Base-by-base conservation (phyloP, 35 echinoderm and acorn worm species). In the Apostichopus japonicus region DNA sequence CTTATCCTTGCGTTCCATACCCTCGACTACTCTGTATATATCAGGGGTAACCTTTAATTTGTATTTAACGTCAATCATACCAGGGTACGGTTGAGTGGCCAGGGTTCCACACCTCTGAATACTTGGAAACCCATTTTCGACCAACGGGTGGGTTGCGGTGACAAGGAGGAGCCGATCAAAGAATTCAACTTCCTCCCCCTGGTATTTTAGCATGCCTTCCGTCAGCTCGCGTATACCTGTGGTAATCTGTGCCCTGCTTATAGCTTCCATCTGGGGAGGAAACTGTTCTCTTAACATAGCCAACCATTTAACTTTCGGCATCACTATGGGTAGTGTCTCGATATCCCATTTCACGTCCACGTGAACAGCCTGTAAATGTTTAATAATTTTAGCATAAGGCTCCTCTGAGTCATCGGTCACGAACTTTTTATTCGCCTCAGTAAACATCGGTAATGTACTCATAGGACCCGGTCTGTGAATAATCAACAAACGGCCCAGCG, bases 131-230 rank as follows among this genome's bases (percentile, higher is more conserved):
- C 95, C 95, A n/a, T 93, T 90, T 77, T 94, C 92, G 5, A 92
- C 92, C 59, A 95, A 87, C 4, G 95, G 95, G 79, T 96, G 97
- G 2, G 94, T 91, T 14, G 95, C 97, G 6, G 97, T 96, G 16
- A 99, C 90, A 24, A 99, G 95, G 23, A 99, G 80, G 19, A 99
- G 93, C 6, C 95, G 91, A 86, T 99, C 97, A 86, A 95, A 99
- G 67, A 99, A 99, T 77, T 99, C 97, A 13, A 99, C 97, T n/a
- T 80, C 79, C 75, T 99, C 97, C 10, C 97, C 97, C 62, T 96
- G 93, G 56, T 99, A 99, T 80, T 99, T 99, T 13, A 99, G 73
- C 97, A 99, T 99, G 8, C 97, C 97, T 90, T 99, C 97, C 17
- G 97, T 96, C 23, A 99, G 77, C 92, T 99, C 97, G 5, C 97